phyloP scores from a whole-genome alignment of 2,797 vertebrate species.

The Apogon hyalosoma region DNA sequence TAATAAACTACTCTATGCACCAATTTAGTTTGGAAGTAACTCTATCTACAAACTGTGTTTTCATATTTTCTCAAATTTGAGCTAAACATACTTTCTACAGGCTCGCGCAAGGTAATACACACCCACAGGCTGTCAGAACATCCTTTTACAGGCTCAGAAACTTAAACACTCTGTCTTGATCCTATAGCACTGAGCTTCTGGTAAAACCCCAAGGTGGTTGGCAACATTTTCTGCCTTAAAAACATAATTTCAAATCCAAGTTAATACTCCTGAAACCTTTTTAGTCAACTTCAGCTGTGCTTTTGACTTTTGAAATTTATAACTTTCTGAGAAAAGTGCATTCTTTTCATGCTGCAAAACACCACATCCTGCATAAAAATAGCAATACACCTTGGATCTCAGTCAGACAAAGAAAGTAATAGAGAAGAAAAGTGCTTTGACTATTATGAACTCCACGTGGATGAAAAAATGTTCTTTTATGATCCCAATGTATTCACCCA shows the following conservation, averaged over 20 bases:
- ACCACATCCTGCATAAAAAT: constrained; percentile 15
- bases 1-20: no score
- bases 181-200: constrained; percentile 20
- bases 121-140: constrained; percentile 24
- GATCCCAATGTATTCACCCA: constrained; percentile 35
- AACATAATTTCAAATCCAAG: constrained; percentile 28
- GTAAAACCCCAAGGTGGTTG: constrained; percentile 22
- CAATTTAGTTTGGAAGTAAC: neutral
- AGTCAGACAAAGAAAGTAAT: constrained; percentile 23
- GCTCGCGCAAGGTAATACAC: constrained; percentile 13
- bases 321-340: constrained; percentile 11
- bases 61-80: constrained; percentile 2
- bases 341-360: constrained; percentile 2
- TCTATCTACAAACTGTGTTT: neutral
- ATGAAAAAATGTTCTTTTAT: neutral
- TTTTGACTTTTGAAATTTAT: constrained; percentile 6
- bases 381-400: neutral
- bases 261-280: constrained; percentile 26
- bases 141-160: constrained; percentile 25
- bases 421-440: constrained; percentile 36
- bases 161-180: constrained; percentile 32
- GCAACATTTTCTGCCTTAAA: constrained; percentile 33
- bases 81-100: constrained; percentile 17
- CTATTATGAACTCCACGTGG: constrained; percentile 29
- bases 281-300: constrained; percentile 17